Evolutionary conservation across 2,113 vertebrate genomes (phyloP).

Genomic region (Spilogale gracilis): DNA sequence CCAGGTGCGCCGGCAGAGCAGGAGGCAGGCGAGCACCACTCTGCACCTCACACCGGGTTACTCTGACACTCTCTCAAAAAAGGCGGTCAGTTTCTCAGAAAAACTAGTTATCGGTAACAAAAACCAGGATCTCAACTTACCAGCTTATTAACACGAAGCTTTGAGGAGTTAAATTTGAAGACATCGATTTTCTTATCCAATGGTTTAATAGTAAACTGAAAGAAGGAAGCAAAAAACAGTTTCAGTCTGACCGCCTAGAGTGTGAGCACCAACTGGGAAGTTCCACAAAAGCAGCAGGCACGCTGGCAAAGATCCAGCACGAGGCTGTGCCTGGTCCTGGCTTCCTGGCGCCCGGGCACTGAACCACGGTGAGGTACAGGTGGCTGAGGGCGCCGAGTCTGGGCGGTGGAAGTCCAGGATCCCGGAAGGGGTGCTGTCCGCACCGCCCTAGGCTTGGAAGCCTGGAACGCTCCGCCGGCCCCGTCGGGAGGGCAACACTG

Average conservation of each 20-base stretch:
- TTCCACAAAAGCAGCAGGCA: background rate
- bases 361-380: background rate
- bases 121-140: conserved; percentile 88
- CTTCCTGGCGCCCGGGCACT: conserved; percentile 40
- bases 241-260: conserved; percentile 61
- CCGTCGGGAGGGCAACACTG: background rate
- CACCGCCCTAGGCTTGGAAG: background rate
- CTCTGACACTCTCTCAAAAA: background rate
- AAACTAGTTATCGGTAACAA: conserved; percentile 51
- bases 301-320: conserved; percentile 12
- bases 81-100: background rate
- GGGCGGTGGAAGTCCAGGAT: background rate
- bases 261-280: background rate
- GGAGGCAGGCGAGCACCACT: background rate
- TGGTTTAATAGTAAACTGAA: conserved; percentile 98
- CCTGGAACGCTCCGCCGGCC: background rate
- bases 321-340: background rate
- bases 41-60: background rate
- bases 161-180: conserved; percentile 98
- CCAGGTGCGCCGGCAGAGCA: background rate
- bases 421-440: background rate
- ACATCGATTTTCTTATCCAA: conserved; percentile 97
- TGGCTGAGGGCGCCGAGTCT: no score
- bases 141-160: conserved; percentile 96
- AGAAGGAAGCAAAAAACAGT: conserved; percentile 73